A percentile compares a stretch with the other conserved stretches of the same genome.
These are phyloP conservation scores for Heterotilapia buettikoferi DNA, from an alignment of 2,113 vertebrate species.

Conservation along the genomic window DNA sequence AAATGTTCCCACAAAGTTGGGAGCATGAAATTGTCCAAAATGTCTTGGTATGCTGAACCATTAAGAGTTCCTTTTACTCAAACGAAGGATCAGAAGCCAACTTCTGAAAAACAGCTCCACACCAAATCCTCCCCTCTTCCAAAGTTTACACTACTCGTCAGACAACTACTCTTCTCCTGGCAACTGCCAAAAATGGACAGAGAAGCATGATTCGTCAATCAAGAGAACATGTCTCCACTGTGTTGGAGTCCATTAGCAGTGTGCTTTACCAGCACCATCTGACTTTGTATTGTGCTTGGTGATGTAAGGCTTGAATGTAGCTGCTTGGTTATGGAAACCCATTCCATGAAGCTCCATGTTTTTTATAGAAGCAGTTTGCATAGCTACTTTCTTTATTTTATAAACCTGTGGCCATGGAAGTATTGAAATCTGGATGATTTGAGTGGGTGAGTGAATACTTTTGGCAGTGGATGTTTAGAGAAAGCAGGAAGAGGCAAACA, in stretches of 20 bases:
- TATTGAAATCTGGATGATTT: neutral
- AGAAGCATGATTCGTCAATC: neutral
- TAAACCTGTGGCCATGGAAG: neutral
- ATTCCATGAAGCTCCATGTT: neutral
- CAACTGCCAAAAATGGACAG: neutral
- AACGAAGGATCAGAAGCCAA: neutral
- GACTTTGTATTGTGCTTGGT: neutral
- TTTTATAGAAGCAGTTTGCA: neutral
- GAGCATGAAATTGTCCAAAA: neutral
- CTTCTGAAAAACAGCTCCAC: neutral
- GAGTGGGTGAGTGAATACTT: neutral
- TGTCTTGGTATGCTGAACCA: neutral
- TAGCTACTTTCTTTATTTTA: neutral
- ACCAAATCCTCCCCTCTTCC: neutral
- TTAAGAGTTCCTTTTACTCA: neutral
- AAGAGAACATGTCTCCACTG: neutral
- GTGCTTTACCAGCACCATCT: neutral
- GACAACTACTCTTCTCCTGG: neutral
- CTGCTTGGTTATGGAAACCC: neutral
- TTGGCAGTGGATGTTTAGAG: neutral
- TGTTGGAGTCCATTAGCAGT: neutral
- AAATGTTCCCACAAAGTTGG: neutral
- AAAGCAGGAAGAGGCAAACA: neutral
- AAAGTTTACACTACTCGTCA: fast-evolving
- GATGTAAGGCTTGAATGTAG: neutral